Base-by-base conservation (phyloP, 2,113 vertebrate genomes). In the Leucoraja erinaceus region DNA sequence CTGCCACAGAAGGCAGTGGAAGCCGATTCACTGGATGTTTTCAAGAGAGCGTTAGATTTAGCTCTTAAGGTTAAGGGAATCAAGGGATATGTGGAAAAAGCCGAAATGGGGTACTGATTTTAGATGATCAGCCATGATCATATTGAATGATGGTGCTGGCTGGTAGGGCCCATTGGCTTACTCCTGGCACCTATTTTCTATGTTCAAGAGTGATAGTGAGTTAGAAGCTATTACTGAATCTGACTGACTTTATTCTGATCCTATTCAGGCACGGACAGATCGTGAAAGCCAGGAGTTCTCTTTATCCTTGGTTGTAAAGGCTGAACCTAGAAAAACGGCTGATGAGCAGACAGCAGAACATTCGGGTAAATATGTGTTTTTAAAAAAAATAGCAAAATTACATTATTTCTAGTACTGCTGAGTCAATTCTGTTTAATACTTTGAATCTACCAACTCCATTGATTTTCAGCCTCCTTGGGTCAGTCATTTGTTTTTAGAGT, bases 251-350 rank as follows among this genome's bases (percentile, higher is more conserved):
- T 78, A 20, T 11, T 33, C 7, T 93, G 33, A 47, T 86, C 56
- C 25, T 59, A 74, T 70, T 94, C 94, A 99, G 99, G 94, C 95
- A 95, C 96, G 95, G 54, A 98, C 96, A 94, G 95, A 95, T 92
- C 93, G 95, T 0, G 96, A 95, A 93, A 96, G 95, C n/a, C 95
- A 95, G 93, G 95, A 93, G 68, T 78, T 68, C 0, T 93, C 93
- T 4, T 86, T 93, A 93, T 93, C 78, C 66, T 94, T 94, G 12
- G 94, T 95, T 72, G 93, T 93, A 61, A 97, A 95, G 93, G 95
- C 63, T 93, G 95, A 91, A 94, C 93, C 93, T 95, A 93, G 94
- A 93, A 0, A 33, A 93, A 90, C 83, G 8, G 47, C 93, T 93
- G 96, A 94, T 79, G 95, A 93, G 93, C 93, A 59, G 25, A 93